Conservation (phyloP, 2,797 vertebrate species). For the Lacerta bilineata region DNA sequence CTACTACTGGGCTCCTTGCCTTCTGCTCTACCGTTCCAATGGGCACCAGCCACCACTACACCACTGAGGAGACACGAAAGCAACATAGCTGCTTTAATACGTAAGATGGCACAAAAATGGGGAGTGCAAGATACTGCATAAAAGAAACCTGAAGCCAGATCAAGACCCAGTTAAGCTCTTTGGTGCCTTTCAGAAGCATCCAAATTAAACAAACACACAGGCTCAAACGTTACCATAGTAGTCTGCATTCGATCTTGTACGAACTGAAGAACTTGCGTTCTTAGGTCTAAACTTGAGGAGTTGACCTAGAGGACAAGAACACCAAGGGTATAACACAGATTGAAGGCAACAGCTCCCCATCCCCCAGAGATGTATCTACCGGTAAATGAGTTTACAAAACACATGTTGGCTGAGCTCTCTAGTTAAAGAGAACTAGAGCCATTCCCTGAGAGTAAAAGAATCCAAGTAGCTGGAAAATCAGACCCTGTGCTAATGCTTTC, state of each 20-base stretch:
- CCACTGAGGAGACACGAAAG: neutral
- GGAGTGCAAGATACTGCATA: too few relatives aligned
- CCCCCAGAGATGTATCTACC: neutral
- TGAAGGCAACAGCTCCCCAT: neutral
- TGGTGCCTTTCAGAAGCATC: too few relatives aligned
- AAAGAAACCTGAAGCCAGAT: neutral
- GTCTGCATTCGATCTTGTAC: slow-evolving; percentile 84
- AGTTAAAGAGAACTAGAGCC: neutral
- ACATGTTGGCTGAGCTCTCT: neutral
- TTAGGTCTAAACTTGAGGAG: slow-evolving; percentile 73
- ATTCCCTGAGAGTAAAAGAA: neutral
- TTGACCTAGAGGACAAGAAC: slow-evolving; percentile 73
- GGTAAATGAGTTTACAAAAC: neutral
- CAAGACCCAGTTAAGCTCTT: neutral
- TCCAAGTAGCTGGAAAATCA: neutral
- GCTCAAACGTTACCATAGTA: slow-evolving; percentile 83
- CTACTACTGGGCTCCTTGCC: too few relatives aligned
- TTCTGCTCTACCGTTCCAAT: too few relatives aligned
- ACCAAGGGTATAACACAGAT: slow-evolving; percentile 22
- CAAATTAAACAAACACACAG: neutral
- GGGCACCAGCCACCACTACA: too few relatives aligned
- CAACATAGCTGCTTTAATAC: neutral
- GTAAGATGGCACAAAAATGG: neutral
- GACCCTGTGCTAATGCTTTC: neutral
- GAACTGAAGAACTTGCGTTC: slow-evolving; percentile 82